phyloP scores from a whole-genome alignment of 2,113 vertebrate genomes.

The Rhipidura dahli region DNA sequence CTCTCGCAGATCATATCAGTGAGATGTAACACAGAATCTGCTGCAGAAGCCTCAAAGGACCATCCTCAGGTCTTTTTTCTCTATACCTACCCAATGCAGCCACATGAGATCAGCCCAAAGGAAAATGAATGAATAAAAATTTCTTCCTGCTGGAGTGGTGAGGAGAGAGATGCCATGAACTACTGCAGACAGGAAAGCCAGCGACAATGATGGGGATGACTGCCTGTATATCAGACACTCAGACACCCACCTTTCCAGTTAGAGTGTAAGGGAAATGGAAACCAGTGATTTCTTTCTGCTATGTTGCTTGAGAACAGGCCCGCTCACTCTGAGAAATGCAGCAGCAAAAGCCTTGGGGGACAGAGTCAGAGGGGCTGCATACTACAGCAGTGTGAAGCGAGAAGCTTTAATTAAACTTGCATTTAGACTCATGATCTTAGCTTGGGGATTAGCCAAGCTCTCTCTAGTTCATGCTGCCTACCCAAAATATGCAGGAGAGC shows the following conservation, averaged over 20 bases:
- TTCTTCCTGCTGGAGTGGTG: not conserved
- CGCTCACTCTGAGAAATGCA: conserved; percentile 11
- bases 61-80: not conserved
- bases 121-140: not conserved
- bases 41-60: not conserved
- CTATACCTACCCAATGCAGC: not conserved
- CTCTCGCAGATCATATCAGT: not conserved
- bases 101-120: not conserved
- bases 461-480: conserved; percentile 52
- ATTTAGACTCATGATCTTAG: conserved; percentile 66
- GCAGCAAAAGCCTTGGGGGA: conserved; percentile 38
- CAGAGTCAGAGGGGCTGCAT: conserved; percentile 30
- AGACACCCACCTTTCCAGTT: not conserved
- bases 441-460: conserved; percentile 65
- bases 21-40: not conserved
- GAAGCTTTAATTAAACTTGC: conserved; percentile 75
- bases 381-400: conserved; percentile 48
- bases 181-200: not conserved
- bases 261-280: not conserved
- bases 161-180: not conserved
- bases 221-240: not conserved
- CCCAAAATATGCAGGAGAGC: conserved; percentile 61
- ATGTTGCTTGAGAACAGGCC: not conserved
- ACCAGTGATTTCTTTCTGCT: not conserved
- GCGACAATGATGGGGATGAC: not conserved